Percentiles rank a stretch among this genome's conserved stretches.
Conservation (phyloP, 92 coral and sea anemone genomes). For the Parazoanthus darwini region DNA sequence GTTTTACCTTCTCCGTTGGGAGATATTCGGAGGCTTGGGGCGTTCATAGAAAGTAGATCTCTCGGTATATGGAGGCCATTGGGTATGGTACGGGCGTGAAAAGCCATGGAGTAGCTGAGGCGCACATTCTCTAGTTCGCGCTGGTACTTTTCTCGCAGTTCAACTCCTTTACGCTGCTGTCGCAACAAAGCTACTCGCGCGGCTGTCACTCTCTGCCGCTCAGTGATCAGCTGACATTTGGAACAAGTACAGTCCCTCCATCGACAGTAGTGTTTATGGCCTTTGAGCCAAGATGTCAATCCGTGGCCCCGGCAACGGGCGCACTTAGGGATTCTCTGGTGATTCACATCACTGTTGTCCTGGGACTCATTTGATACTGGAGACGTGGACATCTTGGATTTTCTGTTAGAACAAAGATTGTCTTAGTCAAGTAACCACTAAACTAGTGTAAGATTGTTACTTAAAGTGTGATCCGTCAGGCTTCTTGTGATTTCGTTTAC, state of each 20-base stretch:
- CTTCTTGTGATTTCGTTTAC: not conserved
- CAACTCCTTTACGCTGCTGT: conserved; percentile 96
- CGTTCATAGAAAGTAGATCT: conserved; percentile 14
- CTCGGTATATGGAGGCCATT: conserved; percentile 43
- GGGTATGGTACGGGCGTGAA: conserved; percentile 61
- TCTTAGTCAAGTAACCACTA: not conserved
- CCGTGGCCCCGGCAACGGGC: conserved; percentile 99
- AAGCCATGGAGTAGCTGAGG: conserved; percentile 86
- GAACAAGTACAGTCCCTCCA: conserved; percentile 99
- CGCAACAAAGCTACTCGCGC: conserved; percentile 96
- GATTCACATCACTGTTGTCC: conserved; percentile 54
- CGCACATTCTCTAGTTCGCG: conserved; percentile 81
- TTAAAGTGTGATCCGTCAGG: not conserved
- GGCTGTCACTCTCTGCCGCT: conserved; percentile 95
- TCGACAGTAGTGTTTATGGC: conserved; percentile 96
- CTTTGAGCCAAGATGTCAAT: conserved; percentile 97
- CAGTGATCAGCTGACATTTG: conserved; percentile 91
- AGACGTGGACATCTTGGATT: conserved; percentile 32
- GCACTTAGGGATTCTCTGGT: conserved; percentile 96
- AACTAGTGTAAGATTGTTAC: not conserved
- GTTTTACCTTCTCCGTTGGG: conserved; percentile 32
- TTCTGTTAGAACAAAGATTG: not conserved
- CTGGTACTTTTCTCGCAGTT: conserved; percentile 76
- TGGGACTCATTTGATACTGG: conserved; percentile 55
- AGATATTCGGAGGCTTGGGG: conserved; percentile 28